Percentiles rank a stretch among this genome's conserved stretches.
phyloP scores from a whole-genome alignment of 2,888 invertebrate species.

The Ectemnius cavifrons region DNA sequence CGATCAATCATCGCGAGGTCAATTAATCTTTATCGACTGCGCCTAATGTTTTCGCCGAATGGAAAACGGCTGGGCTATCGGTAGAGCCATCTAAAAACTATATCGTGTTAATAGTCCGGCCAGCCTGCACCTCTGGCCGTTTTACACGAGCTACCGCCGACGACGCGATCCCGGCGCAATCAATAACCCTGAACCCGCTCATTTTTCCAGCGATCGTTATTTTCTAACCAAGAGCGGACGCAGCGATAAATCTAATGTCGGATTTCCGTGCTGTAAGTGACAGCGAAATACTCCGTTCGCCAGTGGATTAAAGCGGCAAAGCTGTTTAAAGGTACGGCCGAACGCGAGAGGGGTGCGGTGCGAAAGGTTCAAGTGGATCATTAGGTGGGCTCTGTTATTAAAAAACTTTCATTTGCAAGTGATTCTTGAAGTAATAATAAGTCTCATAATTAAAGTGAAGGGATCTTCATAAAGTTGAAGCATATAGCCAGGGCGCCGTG shows the following conservation, averaged over 20 bases:
- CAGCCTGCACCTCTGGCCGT: not conserved
- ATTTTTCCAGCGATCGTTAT: conserved; percentile 3
- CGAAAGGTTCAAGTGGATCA: not conserved
- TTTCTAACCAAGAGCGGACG: conserved; percentile 1
- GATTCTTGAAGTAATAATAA: conserved; percentile 8
- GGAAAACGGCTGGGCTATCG: conserved; percentile 35
- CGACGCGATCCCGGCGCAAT: conserved; percentile 3
- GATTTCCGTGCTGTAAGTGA: too few relatives aligned
- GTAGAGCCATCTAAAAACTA: conserved; percentile 7
- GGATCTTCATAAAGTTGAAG: conserved; percentile 14
- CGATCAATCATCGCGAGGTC: conserved; percentile 40
- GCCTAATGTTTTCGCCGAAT: conserved; percentile 41
- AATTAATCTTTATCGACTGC: conserved; percentile 49
- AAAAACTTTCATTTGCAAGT: conserved; percentile 12
- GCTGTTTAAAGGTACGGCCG: too few relatives aligned
- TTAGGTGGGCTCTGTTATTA: not conserved
- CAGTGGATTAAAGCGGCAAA: too few relatives aligned
- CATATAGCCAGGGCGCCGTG: too few relatives aligned
- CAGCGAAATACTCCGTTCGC: too few relatives aligned
- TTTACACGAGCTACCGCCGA: conserved; percentile 3
- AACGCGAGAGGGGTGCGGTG: not conserved
- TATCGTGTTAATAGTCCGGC: conserved; percentile 12
- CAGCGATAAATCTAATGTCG: too few relatives aligned
- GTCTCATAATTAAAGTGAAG: conserved; percentile 11
- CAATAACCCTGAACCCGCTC: conserved; percentile 8